Conservation (phyloP, 2,113 vertebrate species). For the Spea multiplicata region DNA sequence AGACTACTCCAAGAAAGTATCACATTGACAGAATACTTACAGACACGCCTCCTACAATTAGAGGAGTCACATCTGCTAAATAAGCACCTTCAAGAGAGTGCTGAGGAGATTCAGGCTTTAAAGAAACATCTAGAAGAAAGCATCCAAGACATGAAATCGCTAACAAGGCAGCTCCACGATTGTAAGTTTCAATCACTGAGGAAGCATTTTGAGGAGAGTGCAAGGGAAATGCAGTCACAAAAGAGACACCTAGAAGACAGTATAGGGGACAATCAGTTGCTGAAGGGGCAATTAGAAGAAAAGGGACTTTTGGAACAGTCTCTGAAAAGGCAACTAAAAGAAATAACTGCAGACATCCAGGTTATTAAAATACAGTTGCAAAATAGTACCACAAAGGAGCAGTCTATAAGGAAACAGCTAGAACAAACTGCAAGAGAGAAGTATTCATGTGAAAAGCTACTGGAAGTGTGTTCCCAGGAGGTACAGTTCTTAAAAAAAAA, state of each 20-base stretch:
- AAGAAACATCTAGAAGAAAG: constrained; percentile 31
- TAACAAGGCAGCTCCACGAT: constrained; percentile 37
- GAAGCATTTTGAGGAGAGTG: constrained; percentile 23
- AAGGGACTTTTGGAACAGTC: constrained; percentile 10
- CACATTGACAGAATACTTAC: not conserved
- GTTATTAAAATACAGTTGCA: constrained; percentile 18
- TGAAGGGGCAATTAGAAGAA: constrained; percentile 30
- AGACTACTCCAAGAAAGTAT: constrained; percentile 3
- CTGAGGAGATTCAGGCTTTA: constrained; percentile 28
- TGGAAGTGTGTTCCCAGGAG: constrained; percentile 9
- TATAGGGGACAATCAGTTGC: not conserved
- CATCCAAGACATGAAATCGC: constrained; percentile 19
- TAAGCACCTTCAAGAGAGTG: constrained; percentile 59
- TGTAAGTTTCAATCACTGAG: constrained; percentile 10
- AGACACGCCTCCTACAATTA: constrained; percentile 51
- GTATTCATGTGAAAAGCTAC: not conserved
- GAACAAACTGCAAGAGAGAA: constrained; percentile 19
- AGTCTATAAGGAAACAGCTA: constrained; percentile 11
- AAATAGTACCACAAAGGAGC: constrained; percentile 2
- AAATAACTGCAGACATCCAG: constrained; percentile 21
- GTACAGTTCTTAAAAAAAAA: not conserved
- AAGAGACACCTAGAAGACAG: constrained; percentile 15
- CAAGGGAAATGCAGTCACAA: constrained; percentile 12
- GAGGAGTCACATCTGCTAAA: constrained; percentile 53
- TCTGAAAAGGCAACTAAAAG: constrained; percentile 27